These are phyloP conservation scores for Phodopus roborovskii DNA, from an alignment of 2,113 vertebrate species.

Conservation along the genomic window DNA sequence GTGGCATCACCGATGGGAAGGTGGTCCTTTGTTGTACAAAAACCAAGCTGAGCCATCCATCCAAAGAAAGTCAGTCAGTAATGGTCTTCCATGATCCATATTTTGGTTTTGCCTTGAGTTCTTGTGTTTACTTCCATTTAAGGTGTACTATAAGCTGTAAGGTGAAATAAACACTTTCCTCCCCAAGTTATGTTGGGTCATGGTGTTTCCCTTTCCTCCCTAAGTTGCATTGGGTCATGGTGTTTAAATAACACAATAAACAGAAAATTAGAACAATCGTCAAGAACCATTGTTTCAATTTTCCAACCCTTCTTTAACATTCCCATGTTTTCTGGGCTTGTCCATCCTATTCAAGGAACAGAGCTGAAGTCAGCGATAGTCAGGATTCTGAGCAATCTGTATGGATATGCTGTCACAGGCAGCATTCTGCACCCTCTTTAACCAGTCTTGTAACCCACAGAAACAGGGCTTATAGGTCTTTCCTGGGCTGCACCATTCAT, in stretches of 20 bases:
- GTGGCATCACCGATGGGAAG: background rate
- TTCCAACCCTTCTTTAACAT: too few relatives aligned
- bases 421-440: too few relatives aligned
- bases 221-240: background rate
- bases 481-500: too few relatives aligned
- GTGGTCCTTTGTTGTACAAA: background rate
- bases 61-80: background rate
- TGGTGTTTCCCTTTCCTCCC: background rate
- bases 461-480: background rate
- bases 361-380: background rate
- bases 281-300: fast-evolving
- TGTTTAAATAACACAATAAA: background rate
- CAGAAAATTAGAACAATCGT: background rate
- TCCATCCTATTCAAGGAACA: background rate
- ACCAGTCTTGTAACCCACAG: background rate
- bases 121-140: background rate
- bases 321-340: background rate
- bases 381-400: too few relatives aligned
- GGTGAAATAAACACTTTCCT: background rate
- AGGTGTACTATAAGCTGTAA: background rate
- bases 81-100: background rate
- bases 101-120: background rate
- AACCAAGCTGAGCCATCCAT: background rate
- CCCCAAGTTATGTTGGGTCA: background rate
- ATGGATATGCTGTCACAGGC: background rate